Evolutionary conservation across 2,113 vertebrate genomes (phyloP).

Genomic region (Drymodes brunneopygia): DNA sequence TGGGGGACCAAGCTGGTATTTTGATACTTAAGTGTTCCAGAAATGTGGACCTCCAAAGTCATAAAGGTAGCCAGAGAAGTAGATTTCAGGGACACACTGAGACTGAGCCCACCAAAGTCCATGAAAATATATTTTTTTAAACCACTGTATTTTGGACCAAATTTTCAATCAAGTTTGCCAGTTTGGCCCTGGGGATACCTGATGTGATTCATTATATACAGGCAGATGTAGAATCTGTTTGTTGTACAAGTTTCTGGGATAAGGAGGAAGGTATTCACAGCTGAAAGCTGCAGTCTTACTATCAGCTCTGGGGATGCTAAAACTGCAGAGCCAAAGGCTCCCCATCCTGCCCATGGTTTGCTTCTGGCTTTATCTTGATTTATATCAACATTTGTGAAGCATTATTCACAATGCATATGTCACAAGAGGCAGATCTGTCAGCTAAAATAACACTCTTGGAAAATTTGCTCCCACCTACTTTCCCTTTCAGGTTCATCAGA

Average conservation of each 20-base stretch:
- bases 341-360: neutral
- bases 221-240: neutral
- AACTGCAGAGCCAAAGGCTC: neutral
- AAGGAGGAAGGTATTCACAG: neutral
- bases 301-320: neutral
- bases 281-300: neutral
- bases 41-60: neutral
- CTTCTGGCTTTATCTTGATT: constrained; percentile 44
- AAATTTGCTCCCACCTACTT: constrained; percentile 36
- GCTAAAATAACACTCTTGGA: constrained; percentile 19
- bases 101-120: neutral
- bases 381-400: constrained; percentile 37
- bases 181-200: neutral
- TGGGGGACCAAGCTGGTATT: neutral
- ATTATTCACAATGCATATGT: constrained; percentile 47
- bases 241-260: neutral
- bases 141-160: neutral
- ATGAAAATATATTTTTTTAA: neutral
- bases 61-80: neutral
- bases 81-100: neutral
- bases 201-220: neutral
- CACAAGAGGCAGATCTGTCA: constrained; percentile 49
- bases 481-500: constrained; percentile 52
- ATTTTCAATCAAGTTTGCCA: neutral
- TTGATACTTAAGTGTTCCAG: neutral